These are phyloP conservation scores for Petaurus breviceps DNA, from an alignment of 2,113 vertebrate genomes.

Conservation along the genomic window DNA sequence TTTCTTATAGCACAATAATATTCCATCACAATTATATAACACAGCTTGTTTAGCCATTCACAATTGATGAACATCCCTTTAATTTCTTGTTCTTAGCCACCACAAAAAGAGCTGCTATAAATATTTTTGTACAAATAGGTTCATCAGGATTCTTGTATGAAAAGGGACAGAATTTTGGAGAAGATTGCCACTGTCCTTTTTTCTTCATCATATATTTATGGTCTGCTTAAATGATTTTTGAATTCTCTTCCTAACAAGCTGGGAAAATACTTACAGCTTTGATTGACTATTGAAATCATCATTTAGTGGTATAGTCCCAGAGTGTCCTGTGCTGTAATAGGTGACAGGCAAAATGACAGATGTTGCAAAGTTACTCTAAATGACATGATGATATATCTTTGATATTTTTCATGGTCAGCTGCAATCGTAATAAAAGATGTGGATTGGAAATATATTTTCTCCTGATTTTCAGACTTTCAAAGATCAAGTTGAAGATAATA, in stretches of 20 bases:
- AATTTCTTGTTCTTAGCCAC: neutral
- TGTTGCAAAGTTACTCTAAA: conserved; percentile 56
- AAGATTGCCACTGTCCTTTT: neutral
- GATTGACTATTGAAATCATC: conserved; percentile 47
- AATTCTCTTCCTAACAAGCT: conserved; percentile 50
- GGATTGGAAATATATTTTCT: conserved; percentile 58
- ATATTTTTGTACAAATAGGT: neutral
- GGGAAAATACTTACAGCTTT: conserved; percentile 58
- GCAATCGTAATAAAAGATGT: conserved; percentile 51
- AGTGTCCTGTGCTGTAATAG: neutral
- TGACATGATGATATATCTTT: conserved; percentile 42
- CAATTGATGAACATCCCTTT: neutral
- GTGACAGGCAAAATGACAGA: conserved; percentile 44
- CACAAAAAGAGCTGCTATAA: neutral
- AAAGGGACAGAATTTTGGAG: conserved; percentile 29
- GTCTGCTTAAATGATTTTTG: conserved; percentile 20
- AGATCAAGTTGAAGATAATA: conserved; percentile 59
- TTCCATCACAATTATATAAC: neutral
- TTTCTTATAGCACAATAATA: neutral
- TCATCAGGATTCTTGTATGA: neutral
- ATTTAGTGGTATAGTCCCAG: conserved; percentile 27
- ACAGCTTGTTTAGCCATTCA: neutral
- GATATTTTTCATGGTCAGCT: conserved; percentile 27
- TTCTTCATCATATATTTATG: neutral
- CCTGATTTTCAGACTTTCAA: conserved; percentile 41